A percentile compares a stretch with the other conserved stretches of the same genome.
Conservation (phyloP, 2,113 vertebrate genomes). For the Mesoclemmys tuberculata region DNA sequence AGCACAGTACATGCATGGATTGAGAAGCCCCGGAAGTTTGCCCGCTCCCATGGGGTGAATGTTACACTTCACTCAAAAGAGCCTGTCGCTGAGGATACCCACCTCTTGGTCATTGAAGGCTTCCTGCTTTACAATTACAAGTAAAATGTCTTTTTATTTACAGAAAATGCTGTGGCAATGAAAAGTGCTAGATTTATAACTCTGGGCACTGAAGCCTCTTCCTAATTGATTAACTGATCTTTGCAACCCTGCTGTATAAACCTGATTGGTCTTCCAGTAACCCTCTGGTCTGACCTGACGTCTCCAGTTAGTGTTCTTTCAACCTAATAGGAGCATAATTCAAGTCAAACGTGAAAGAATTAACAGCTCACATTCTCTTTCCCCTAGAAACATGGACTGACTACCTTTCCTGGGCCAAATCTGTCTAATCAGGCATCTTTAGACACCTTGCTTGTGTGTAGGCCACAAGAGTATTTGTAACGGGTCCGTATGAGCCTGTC, state of each 20-base stretch:
- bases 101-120: constrained; percentile 93
- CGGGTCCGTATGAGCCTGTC: rapidly evolving
- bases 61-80: constrained; percentile 65
- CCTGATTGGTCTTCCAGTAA: not conserved
- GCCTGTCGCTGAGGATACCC: constrained; percentile 74
- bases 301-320: not conserved
- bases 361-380: not conserved
- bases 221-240: not conserved
- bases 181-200: not conserved
- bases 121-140: constrained; percentile 94
- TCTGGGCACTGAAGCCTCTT: not conserved
- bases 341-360: not conserved
- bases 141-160: constrained; percentile 73
- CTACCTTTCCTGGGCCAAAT: not conserved
- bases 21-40: constrained; percentile 92
- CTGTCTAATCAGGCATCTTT: rapidly evolving
- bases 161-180: not conserved
- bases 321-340: rapidly evolving
- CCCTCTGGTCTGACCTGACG: not conserved
- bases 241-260: not conserved
- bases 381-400: rapidly evolving
- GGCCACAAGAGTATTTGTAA: rapidly evolving
- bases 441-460: not conserved
- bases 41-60: constrained; percentile 90
- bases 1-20: constrained; percentile 91